phyloP scores from a whole-genome alignment of 2,113 vertebrate species.

The Cercocebus atys region DNA sequence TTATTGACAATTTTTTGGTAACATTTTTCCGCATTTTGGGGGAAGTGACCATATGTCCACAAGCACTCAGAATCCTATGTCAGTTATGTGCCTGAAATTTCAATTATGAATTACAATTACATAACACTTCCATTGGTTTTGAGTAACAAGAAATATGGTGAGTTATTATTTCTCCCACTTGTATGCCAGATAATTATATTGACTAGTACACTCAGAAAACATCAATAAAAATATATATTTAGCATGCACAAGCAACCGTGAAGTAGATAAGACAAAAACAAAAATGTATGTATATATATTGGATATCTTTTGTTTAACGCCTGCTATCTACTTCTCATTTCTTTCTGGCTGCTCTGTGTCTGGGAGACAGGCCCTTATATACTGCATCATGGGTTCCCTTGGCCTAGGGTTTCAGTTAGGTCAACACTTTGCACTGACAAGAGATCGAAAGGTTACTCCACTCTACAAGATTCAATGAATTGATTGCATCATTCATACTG shows the following conservation, averaged over 20 bases:
- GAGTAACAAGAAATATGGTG: not conserved
- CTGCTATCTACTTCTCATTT: not conserved
- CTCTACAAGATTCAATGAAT: not conserved
- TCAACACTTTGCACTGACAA: not conserved
- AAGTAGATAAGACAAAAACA: not conserved
- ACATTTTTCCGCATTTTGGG: not conserved
- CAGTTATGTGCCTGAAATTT: not conserved
- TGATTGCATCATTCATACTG: not conserved
- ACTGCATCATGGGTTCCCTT: not conserved
- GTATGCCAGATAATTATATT: not conserved
- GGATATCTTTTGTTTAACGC: not conserved
- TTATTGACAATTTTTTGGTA: not conserved
- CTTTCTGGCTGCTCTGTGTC: not conserved
- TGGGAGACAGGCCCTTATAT: rapidly evolving
- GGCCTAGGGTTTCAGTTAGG: not conserved
- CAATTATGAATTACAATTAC: not conserved
- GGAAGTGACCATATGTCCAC: not conserved
- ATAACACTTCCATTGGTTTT: not conserved
- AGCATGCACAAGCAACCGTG: not conserved
- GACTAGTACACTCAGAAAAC: not conserved
- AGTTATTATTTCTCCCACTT: not conserved
- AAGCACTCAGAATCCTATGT: not conserved
- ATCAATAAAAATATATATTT: not conserved
- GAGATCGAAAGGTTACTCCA: not conserved
- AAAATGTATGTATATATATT: not conserved